Percentiles rank a stretch among this genome's conserved stretches.
phyloP scores from a whole-genome alignment of 2,888 invertebrate species.

The Drosophila prolongata region DNA sequence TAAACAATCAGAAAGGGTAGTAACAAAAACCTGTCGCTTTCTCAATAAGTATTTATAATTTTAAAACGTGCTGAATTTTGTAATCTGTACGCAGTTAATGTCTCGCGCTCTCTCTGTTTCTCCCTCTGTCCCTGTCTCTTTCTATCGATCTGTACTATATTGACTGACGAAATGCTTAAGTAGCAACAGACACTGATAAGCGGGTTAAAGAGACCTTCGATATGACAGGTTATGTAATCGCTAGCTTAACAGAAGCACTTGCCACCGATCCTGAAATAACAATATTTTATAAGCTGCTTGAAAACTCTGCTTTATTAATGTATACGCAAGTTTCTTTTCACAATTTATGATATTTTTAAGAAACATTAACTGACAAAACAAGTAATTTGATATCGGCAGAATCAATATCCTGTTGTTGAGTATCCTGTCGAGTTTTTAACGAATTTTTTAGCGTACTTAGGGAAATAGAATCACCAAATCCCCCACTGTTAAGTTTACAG shows the following conservation, averaged over 20 bases:
- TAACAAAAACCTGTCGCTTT: not conserved
- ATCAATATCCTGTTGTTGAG: too few relatives aligned
- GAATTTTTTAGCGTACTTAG: too few relatives aligned
- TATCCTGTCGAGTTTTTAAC: too few relatives aligned
- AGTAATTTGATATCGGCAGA: too few relatives aligned
- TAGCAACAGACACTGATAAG: slow-evolving; percentile 8
- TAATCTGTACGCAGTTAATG: slow-evolving; percentile 53
- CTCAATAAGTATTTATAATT: slow-evolving; percentile 40
- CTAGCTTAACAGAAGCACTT: not conserved
- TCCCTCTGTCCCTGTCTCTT: not conserved
- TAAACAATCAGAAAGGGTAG: not conserved
- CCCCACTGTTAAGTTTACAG: not conserved
- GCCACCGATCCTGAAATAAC: not conserved
- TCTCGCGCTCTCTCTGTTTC: not conserved
- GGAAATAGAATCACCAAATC: too few relatives aligned
- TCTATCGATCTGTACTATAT: slow-evolving; percentile 4
- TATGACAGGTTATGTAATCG: not conserved
- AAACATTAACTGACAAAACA: too few relatives aligned
- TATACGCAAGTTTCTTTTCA: too few relatives aligned
- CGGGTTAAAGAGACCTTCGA: slow-evolving; percentile 28
- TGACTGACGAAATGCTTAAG: slow-evolving; percentile 8
- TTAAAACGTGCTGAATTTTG: slow-evolving; percentile 59
- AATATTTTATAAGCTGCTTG: too few relatives aligned
- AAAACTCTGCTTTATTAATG: too few relatives aligned
- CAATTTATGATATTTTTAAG: too few relatives aligned